Conservation (phyloP, 2,888 invertebrate genomes). For the Tetanocera ferruginea region DNA sequence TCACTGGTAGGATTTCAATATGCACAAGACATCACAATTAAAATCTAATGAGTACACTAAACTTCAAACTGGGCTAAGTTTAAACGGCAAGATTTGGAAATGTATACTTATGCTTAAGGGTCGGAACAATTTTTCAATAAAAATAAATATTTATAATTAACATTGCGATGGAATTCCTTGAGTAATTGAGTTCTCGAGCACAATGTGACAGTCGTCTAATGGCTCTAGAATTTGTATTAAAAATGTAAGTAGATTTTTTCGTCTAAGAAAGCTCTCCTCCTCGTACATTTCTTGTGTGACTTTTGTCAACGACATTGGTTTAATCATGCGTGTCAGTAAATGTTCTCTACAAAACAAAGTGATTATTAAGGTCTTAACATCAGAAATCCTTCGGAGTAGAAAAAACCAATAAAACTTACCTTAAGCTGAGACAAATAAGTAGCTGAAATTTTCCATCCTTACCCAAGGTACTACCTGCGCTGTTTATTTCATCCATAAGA, state of each 20-base stretch:
- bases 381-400: neutral
- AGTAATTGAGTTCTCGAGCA: constrained; percentile 88
- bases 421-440: constrained; percentile 92
- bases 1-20: constrained; percentile 26
- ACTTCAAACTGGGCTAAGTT: constrained; percentile 38
- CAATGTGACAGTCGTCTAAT: constrained; percentile 85
- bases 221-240: constrained; percentile 91
- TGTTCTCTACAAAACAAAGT: constrained; percentile 77
- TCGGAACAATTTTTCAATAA: neutral
- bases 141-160: constrained; percentile 51
- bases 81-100: constrained; percentile 24
- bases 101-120: neutral
- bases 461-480: constrained; percentile 82
- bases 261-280: constrained; percentile 93
- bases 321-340: constrained; percentile 89
- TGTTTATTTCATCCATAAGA: constrained; percentile 89
- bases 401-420: constrained; percentile 73
- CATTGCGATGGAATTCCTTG: constrained; percentile 70
- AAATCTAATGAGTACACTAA: neutral
- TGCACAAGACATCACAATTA: neutral
- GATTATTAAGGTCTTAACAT: neutral
- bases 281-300: constrained; percentile 96
- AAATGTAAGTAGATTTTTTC: constrained; percentile 87
- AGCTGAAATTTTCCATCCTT: constrained; percentile 99
- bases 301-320: constrained; percentile 90